Base-by-base conservation (phyloP, 2,888 invertebrate genomes). In the Eristalis tenax region DNA sequence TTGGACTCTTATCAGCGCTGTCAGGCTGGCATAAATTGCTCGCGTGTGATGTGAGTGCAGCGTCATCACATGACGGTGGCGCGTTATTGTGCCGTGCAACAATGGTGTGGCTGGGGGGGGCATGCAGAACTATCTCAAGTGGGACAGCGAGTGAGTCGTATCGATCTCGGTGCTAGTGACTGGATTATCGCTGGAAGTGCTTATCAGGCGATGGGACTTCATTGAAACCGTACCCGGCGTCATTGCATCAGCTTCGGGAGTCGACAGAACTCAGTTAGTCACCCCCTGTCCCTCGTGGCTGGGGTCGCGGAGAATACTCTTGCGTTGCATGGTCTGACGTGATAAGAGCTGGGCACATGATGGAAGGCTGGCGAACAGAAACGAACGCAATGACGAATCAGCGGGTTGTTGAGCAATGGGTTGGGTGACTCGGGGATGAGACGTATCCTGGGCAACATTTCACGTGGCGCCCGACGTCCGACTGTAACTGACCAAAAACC, bases 1-100 rank as follows among this genome's bases (percentile, higher is more conserved):
- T 73, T 65, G 65, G 38, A 15, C 38, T 35, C 74, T 75, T 75
- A 75, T 75, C 74, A 65, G 35, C 11, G 5, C 26, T 23, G n/a
- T 23, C 10, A 4, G 56, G 40, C 73, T 18, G n/a, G 8, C 11
- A 18, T 64, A 22, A 61, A 65, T 28, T 65, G 26, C 26, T 23
- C 13, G 59, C 26, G 59, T 59, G 59, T 59, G 59, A 26, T 59
- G 26, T 26, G 59, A 26, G 26, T 59, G 59, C 59, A 59, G 8
- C 26, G 59, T 59, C 59, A 59, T 59, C 59, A 59, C 26, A 59
- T 59, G 59, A 26, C 26, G 26, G 15, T 8, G 59, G 13, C 26
- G 13, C 59, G 50, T 50, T n/a, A 50, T 50, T 18, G n/a, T n/a
- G 18, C 18, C n/a, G n/a, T 50, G 50, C 50, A 50, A 18, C 50